Conservation (phyloP, 2,888 invertebrate species). For the Limnephilus rhombicus region DNA sequence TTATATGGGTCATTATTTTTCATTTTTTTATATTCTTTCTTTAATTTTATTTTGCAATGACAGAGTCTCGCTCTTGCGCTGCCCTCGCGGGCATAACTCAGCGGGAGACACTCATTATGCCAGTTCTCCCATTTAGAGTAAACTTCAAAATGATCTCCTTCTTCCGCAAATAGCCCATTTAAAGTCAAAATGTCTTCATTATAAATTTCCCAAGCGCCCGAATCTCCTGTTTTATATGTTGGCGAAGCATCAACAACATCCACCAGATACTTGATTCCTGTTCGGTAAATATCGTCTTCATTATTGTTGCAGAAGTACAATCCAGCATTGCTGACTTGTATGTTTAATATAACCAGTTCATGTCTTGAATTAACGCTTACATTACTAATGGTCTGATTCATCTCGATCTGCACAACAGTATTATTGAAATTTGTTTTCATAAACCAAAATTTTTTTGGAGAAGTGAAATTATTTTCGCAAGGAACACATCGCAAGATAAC, state of each 20-base stretch:
- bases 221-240: constrained; percentile 17
- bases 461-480: neutral
- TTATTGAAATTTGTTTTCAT: constrained; percentile 29
- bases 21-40: constrained; percentile 16
- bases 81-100: neutral
- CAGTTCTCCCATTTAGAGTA: constrained; percentile 53
- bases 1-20: neutral
- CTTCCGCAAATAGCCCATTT: constrained; percentile 23
- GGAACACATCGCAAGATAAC: constrained; percentile 23
- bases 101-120: constrained; percentile 29
- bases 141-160: constrained; percentile 18
- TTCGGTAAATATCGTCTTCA: constrained; percentile 21
- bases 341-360: neutral
- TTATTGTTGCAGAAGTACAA: constrained; percentile 51
- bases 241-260: constrained; percentile 30
- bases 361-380: constrained; percentile 26
- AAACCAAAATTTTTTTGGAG: constrained; percentile 29
- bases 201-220: constrained; percentile 17
- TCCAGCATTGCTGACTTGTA: constrained; percentile 50
- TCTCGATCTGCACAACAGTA: neutral
- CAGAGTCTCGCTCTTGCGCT: neutral
- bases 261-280: constrained; percentile 41
- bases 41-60: constrained; percentile 39
- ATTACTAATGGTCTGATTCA: neutral
- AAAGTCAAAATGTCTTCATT: constrained; percentile 18